Percentiles rank a stretch among this genome's conserved stretches.
Conservation (phyloP, 2,797 vertebrate genomes). For the Sorex maritimensis region DNA sequence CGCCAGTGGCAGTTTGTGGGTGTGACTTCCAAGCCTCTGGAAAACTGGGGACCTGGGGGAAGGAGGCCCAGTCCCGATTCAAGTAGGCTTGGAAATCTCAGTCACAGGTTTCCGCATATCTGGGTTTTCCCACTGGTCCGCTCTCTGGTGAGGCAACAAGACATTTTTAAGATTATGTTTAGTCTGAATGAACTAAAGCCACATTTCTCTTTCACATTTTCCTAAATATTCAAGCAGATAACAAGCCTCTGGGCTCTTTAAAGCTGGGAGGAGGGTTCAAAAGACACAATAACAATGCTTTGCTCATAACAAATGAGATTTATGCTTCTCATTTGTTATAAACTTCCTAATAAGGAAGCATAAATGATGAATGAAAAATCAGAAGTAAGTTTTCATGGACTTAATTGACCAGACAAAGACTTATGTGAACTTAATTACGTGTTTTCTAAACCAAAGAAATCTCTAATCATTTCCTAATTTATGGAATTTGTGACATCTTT, state of each 20-base stretch:
- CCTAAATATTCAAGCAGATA: slow-evolving; percentile 51
- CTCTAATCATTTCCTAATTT: slow-evolving; percentile 54
- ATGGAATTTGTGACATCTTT: slow-evolving; percentile 41
- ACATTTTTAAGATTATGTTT: slow-evolving; percentile 66
- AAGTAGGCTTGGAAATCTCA: too few relatives aligned
- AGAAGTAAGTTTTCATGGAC: slow-evolving; percentile 56
- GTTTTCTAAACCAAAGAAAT: slow-evolving; percentile 48
- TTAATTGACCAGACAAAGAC: slow-evolving; percentile 8
- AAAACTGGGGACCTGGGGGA: too few relatives aligned
- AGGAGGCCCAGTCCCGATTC: too few relatives aligned
- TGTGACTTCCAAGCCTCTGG: too few relatives aligned
- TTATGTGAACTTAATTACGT: slow-evolving; percentile 59
- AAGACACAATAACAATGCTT: neutral
- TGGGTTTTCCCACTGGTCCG: too few relatives aligned
- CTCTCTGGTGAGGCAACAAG: neutral
- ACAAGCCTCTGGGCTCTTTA: neutral
- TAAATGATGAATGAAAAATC: slow-evolving; percentile 63
- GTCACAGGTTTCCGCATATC: too few relatives aligned
- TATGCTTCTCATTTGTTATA: slow-evolving; percentile 69
- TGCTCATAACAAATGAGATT: slow-evolving; percentile 6
- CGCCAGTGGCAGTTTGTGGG: too few relatives aligned
- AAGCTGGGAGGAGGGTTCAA: neutral
- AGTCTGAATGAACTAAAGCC: slow-evolving; percentile 64
- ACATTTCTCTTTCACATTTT: slow-evolving; percentile 53
- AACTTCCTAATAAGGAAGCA: slow-evolving; percentile 58